Evolutionary conservation across 2,797 vertebrate genomes (phyloP).

Genomic region (Prunella strophiata): DNA sequence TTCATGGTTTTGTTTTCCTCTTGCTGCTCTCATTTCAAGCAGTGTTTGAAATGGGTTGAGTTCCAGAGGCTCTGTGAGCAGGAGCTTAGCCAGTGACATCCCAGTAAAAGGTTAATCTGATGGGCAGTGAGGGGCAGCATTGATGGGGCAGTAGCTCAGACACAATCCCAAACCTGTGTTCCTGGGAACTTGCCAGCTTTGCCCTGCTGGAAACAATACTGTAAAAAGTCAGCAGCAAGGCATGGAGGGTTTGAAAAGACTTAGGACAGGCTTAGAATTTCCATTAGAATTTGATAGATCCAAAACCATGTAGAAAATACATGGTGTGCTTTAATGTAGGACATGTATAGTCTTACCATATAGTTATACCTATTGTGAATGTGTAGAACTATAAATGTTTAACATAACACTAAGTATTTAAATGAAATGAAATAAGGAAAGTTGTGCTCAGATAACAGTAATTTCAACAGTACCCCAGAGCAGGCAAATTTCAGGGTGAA

Average conservation of each 20-base stretch:
- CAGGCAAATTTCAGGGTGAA: background rate
- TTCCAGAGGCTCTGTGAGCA: background rate
- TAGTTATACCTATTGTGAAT: background rate
- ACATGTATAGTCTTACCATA: background rate
- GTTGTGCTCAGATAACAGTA: background rate
- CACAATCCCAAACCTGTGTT: constrained; percentile 16
- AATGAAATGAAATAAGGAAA: background rate
- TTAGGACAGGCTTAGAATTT: background rate
- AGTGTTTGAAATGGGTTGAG: background rate
- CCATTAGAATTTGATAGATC: background rate
- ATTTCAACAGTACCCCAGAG: background rate
- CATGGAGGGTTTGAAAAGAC: background rate
- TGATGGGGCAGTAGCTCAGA: background rate
- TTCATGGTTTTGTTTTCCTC: background rate
- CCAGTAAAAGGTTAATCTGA: constrained; percentile 18
- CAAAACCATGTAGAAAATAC: background rate
- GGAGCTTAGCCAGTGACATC: constrained; percentile 1
- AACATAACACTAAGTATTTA: background rate
- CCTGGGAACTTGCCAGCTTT: background rate
- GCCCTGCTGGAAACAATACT: constrained; percentile 26
- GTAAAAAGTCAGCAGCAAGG: background rate
- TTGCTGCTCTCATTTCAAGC: background rate
- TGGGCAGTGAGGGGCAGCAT: background rate
- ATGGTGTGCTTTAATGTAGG: background rate
- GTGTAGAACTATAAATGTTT: background rate